Percentiles rank a stretch among this genome's conserved stretches.
phyloP scores from a whole-genome alignment of 2,888 invertebrate genomes.

The Liposcelis brunnea region DNA sequence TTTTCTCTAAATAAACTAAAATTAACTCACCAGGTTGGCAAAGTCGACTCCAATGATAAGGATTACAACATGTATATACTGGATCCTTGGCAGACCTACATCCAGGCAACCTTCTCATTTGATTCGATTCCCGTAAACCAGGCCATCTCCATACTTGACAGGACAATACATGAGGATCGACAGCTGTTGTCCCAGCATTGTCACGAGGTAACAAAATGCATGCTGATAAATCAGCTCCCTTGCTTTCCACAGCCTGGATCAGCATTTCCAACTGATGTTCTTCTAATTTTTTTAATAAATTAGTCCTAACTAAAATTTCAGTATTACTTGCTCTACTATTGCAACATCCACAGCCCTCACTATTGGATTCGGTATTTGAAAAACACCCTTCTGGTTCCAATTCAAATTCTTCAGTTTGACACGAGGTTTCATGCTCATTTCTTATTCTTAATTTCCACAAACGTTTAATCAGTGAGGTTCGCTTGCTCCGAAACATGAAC shows the following conservation, averaged over 20 bases:
- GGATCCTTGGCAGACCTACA: slow-evolving; percentile 48
- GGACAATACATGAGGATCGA: slow-evolving; percentile 48
- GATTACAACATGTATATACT: slow-evolving; percentile 69
- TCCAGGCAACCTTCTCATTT: slow-evolving; percentile 57
- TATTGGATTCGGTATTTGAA: not conserved
- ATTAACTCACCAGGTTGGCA: slow-evolving; percentile 63
- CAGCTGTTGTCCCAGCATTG: slow-evolving; percentile 13
- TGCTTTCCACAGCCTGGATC: slow-evolving; percentile 43
- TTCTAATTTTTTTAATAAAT: slow-evolving; percentile 43
- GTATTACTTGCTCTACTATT: slow-evolving; percentile 17
- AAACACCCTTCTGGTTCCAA: slow-evolving; percentile 6
- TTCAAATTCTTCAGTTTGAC: slow-evolving; percentile 34
- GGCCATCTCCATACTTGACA: slow-evolving; percentile 73
- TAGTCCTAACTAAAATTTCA: slow-evolving; percentile 20
- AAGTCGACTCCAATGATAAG: slow-evolving; percentile 77
- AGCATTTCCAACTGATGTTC: slow-evolving; percentile 55
- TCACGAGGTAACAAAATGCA: slow-evolving; percentile 38
- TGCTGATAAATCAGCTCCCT: slow-evolving; percentile 42
- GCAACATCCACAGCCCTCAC: slow-evolving; percentile 19
- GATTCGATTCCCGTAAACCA: slow-evolving; percentile 46
- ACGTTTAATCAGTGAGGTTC: slow-evolving; percentile 44
- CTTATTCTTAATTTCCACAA: slow-evolving; percentile 36
- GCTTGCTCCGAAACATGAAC: slow-evolving; percentile 54
- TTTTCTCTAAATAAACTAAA: too few species aligned
- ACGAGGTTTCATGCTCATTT: slow-evolving; percentile 31